Evolutionary conservation across 2,888 invertebrate species (phyloP).

Genomic region (Cheilosia urbana): DNA sequence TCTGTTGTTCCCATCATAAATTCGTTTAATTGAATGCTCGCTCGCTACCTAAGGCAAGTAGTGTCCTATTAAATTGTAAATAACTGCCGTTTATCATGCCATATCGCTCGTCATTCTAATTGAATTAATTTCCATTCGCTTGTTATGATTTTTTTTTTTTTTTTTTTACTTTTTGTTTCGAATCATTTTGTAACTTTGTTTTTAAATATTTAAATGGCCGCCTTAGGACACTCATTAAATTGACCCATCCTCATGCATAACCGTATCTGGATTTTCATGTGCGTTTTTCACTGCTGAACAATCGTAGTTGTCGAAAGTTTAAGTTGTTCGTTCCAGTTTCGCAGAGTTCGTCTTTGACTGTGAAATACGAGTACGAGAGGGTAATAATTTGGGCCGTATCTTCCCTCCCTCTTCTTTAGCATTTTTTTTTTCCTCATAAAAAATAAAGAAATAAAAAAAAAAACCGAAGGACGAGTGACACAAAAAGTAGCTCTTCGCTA

Average conservation of each 20-base stretch:
- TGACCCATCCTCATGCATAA: neutral
- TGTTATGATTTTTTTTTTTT: slow-evolving; percentile 30
- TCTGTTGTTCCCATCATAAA: slow-evolving; percentile 27
- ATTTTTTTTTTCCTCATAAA: slow-evolving; percentile 1
- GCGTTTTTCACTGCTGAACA: neutral
- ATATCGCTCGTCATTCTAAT: slow-evolving; percentile 6
- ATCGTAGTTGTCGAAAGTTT: slow-evolving; percentile 42
- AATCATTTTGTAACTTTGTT: slow-evolving; percentile 21
- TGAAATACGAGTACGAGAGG: slow-evolving; percentile 21
- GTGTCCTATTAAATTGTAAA: slow-evolving; percentile 20
- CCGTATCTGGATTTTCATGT: neutral
- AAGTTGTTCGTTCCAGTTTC: slow-evolving; percentile 39
- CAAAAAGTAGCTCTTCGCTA: slow-evolving; percentile 15
- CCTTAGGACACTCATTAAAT: slow-evolving; percentile 43
- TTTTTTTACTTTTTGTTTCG: neutral
- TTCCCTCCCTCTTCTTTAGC: neutral
- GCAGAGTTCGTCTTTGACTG: slow-evolving; percentile 14
- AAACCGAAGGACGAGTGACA: slow-evolving; percentile 21
- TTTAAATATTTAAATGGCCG: slow-evolving; percentile 46
- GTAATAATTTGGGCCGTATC: slow-evolving; percentile 6
- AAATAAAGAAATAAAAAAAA: neutral
- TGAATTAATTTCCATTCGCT: slow-evolving; percentile 29
- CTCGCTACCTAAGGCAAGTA: slow-evolving; percentile 3
- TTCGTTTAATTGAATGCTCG: slow-evolving; percentile 34
- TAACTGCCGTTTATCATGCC: slow-evolving; percentile 23